Percentiles rank a stretch among this genome's conserved stretches.
phyloP scores from a whole-genome alignment of 2,113 vertebrate genomes.

The Enhydra lutris region DNA sequence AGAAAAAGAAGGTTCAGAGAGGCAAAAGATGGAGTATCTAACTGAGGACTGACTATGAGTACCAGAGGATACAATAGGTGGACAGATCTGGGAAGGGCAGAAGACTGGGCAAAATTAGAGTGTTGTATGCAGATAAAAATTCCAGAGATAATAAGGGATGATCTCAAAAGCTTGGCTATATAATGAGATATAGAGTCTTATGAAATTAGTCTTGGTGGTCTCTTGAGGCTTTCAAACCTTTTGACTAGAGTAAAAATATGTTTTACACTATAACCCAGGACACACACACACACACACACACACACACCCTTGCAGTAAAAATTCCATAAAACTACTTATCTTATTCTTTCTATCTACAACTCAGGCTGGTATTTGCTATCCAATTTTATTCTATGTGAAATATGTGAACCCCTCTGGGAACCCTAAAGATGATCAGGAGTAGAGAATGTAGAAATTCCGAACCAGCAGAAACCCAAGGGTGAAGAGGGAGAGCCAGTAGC shows the following conservation, averaged over 20 bases:
- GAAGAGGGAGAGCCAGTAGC: neutral
- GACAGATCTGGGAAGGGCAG: too few relatives aligned
- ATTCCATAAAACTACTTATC: neutral
- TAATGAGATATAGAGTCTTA: neutral
- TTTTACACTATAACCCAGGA: neutral
- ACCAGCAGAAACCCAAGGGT: neutral
- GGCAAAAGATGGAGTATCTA: neutral
- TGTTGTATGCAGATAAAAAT: neutral
- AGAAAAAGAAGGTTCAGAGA: neutral
- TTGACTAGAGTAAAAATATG: neutral
- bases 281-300: neutral
- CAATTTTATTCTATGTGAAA: neutral
- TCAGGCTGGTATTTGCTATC: neutral
- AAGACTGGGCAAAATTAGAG: neutral
- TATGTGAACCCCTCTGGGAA: neutral
- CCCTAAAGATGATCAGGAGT: neutral
- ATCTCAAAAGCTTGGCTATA: neutral
- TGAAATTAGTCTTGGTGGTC: neutral
- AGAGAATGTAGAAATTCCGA: neutral
- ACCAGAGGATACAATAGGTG: neutral
- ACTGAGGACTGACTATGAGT: neutral
- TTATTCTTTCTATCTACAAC: neutral
- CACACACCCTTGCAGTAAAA: neutral
- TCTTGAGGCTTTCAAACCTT: neutral
- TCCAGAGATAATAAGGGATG: neutral